Percentiles rank a stretch among this genome's conserved stretches.
Evolutionary conservation across 2,797 vertebrate genomes (phyloP).

Genomic region (Ibycter americanus): DNA sequence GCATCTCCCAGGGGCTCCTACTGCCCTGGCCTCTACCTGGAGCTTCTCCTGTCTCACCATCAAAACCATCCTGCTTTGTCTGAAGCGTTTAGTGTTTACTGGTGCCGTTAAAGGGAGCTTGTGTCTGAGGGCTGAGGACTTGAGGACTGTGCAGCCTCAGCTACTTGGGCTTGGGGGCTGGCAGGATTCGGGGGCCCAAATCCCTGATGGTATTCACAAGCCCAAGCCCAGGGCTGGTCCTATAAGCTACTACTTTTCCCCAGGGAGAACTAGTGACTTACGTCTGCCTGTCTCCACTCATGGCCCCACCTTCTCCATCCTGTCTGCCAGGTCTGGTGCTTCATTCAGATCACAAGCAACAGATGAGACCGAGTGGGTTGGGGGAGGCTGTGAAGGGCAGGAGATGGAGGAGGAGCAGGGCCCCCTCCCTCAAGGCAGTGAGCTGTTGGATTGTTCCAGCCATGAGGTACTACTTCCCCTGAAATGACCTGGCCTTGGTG

Average conservation of each 20-base stretch:
- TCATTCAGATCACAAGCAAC: background rate
- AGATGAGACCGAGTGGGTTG: fast-evolving
- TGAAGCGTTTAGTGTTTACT: background rate
- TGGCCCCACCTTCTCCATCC: background rate
- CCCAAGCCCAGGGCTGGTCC: background rate
- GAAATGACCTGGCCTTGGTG: background rate
- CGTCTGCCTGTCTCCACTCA: fast-evolving
- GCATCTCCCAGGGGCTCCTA: background rate
- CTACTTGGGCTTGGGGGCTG: background rate
- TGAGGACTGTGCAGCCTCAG: background rate
- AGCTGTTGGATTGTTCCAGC: background rate
- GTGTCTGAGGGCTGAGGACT: background rate
- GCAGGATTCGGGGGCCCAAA: background rate
- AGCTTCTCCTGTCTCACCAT: background rate
- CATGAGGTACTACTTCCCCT: fast-evolving
- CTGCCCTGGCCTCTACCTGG: background rate
- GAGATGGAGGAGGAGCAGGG: background rate
- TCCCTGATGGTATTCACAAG: background rate
- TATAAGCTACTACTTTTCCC: background rate
- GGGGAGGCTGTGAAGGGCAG: too few species aligned
- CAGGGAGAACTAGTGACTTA: background rate
- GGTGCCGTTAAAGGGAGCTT: background rate
- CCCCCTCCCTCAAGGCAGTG: background rate
- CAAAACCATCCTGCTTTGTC: background rate
- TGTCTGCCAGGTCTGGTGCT: background rate